Evolutionary conservation across 2,797 vertebrate species (phyloP).

Genomic region (Notolepis coatsorum): DNA sequence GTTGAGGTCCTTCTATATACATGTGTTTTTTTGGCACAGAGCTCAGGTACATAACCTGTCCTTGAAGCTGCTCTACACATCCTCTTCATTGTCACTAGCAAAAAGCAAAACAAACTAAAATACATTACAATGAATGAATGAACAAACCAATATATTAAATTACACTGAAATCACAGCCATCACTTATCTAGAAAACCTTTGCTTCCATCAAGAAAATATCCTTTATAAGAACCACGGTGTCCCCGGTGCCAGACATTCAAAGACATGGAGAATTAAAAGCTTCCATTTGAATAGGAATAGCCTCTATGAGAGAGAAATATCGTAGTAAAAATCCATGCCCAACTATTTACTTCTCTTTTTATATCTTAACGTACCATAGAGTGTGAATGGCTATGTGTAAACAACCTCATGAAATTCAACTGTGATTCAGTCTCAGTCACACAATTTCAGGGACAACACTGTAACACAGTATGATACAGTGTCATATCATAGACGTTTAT

Average conservation of each 20-base stretch:
- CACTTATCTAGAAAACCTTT: slow-evolving; percentile 29
- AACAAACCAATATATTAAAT: slow-evolving; percentile 37
- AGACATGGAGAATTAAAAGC: slow-evolving; percentile 44
- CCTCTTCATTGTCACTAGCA: slow-evolving; percentile 35
- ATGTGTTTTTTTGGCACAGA: slow-evolving; percentile 3
- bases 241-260: slow-evolving; percentile 14
- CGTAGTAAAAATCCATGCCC: background rate
- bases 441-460: slow-evolving; percentile 3
- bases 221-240: slow-evolving; percentile 12
- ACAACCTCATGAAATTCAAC: slow-evolving; percentile 6
- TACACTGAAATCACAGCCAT: slow-evolving; percentile 19
- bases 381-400: slow-evolving; percentile 2
- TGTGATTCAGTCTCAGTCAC: slow-evolving; percentile 3
- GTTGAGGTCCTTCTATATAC: background rate
- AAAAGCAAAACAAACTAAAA: slow-evolving; percentile 36
- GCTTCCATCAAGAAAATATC: slow-evolving; percentile 3
- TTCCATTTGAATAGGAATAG: slow-evolving; percentile 23
- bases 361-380: background rate
- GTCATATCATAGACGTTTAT: slow-evolving; percentile 7
- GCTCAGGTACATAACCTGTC: background rate
- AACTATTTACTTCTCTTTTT: background rate
- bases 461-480: background rate
- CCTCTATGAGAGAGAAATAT: slow-evolving; percentile 4
- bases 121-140: slow-evolving; percentile 28
- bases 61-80: slow-evolving; percentile 14